These are phyloP conservation scores for Phaenicophaeus curvirostris DNA, from an alignment of 2,797 vertebrate species.

Conservation along the genomic window DNA sequence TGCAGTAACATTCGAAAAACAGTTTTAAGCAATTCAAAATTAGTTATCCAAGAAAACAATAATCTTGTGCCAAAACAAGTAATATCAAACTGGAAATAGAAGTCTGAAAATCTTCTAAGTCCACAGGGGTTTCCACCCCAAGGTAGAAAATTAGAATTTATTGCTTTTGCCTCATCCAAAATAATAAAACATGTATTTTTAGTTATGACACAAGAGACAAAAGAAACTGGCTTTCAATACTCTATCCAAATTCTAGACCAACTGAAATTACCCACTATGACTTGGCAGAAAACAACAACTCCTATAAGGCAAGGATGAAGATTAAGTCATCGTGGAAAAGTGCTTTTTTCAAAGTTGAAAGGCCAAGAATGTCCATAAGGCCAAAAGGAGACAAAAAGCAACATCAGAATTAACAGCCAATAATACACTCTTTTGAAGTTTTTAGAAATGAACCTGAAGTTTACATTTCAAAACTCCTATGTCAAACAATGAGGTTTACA, in stretches of 20 bases:
- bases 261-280: neutral
- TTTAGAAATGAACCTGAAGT: neutral
- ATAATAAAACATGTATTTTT: neutral
- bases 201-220: neutral
- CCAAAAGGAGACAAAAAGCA: constrained; percentile 9
- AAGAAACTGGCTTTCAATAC: neutral
- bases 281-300: neutral
- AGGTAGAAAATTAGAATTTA: neutral
- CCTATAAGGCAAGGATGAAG: constrained; percentile 31
- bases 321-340: constrained; percentile 10
- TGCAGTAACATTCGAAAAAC: neutral
- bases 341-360: neutral
- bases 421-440: neutral
- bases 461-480: neutral
- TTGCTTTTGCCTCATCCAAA: neutral
- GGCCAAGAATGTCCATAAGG: neutral
- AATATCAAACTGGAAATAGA: neutral
- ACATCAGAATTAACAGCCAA: neutral
- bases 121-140: neutral
- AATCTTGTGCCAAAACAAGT: neutral
- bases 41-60: neutral
- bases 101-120: neutral
- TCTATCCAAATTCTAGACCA: neutral
- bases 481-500: neutral
- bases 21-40: neutral